These are phyloP conservation scores for Lasioglossum leucozonium DNA, from an alignment of 2,888 invertebrate genomes.

Conservation along the genomic window DNA sequence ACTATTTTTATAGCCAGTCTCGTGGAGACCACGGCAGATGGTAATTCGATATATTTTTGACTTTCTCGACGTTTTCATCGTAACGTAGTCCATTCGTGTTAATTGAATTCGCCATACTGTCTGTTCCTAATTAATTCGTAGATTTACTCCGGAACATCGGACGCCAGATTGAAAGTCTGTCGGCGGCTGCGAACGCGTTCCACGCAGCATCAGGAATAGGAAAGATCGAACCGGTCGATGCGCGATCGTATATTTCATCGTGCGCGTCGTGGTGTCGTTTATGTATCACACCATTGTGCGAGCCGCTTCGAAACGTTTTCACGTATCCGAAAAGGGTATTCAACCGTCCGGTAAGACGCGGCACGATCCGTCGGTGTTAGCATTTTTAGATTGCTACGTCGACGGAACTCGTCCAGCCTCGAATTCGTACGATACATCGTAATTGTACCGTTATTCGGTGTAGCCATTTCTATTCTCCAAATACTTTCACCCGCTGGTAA, in stretches of 20 bases:
- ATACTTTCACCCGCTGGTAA: neutral
- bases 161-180: no score
- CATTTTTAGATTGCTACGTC: neutral
- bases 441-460: neutral
- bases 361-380: slow-evolving; percentile 23
- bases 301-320: slow-evolving; percentile 10
- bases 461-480: neutral
- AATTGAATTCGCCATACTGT: neutral
- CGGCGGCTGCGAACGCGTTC: no score
- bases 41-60: slow-evolving; percentile 48
- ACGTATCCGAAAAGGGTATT: slow-evolving; percentile 21
- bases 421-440: neutral
- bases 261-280: neutral
- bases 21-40: slow-evolving; percentile 22
- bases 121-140: slow-evolving; percentile 22
- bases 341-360: slow-evolving; percentile 25
- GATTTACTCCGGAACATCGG: no score
- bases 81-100: slow-evolving; percentile 18
- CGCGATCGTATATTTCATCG: slow-evolving; percentile 33
- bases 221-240: slow-evolving; percentile 25
- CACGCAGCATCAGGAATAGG: neutral
- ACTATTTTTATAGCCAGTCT: slow-evolving; percentile 30
- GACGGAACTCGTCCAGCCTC: slow-evolving; percentile 10
- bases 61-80: slow-evolving; percentile 37
- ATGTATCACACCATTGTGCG: neutral